A percentile compares a stretch with the other conserved stretches of the same genome.
phyloP scores from a whole-genome alignment of 2,797 vertebrate genomes.

The Hippopotamyrus pictus region DNA sequence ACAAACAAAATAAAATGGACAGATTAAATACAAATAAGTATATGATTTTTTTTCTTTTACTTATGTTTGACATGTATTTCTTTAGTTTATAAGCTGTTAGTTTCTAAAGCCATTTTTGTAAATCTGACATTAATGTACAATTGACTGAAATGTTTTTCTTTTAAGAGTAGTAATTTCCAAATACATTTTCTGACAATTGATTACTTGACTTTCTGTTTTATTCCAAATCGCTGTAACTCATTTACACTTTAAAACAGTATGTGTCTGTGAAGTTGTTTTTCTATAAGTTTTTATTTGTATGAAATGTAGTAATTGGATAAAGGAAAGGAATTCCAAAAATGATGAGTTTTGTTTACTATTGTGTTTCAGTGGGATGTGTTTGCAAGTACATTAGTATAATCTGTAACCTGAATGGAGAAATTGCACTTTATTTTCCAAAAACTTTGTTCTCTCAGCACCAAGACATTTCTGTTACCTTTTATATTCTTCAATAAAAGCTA shows the following conservation, averaged over 20 bases:
- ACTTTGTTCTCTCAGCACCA: not conserved
- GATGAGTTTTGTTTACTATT: not conserved
- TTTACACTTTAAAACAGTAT: not conserved
- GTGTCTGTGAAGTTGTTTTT: not conserved
- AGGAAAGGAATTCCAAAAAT: not conserved
- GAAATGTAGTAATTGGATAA: not conserved
- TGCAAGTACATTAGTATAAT: not conserved
- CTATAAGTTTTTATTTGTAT: not conserved
- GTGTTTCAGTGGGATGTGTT: not conserved
- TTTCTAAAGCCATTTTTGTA: not conserved
- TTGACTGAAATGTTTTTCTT: not conserved
- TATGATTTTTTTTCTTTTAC: not conserved
- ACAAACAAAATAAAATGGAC: not conserved
- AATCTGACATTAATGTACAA: not conserved
- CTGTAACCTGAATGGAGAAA: not conserved
- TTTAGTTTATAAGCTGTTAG: not conserved
- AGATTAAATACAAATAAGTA: not conserved
- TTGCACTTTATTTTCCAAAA: not conserved
- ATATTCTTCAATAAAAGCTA: not conserved
- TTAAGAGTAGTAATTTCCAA: not conserved
- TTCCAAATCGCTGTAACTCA: not conserved
- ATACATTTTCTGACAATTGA: conserved; percentile 1
- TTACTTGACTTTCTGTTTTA: not conserved
- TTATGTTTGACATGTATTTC: not conserved
- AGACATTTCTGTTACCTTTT: not conserved